A percentile compares a stretch with the other conserved stretches of the same genome.
Conservation (phyloP, 2,113 vertebrate genomes). For the Xiphophorus maculatus region DNA sequence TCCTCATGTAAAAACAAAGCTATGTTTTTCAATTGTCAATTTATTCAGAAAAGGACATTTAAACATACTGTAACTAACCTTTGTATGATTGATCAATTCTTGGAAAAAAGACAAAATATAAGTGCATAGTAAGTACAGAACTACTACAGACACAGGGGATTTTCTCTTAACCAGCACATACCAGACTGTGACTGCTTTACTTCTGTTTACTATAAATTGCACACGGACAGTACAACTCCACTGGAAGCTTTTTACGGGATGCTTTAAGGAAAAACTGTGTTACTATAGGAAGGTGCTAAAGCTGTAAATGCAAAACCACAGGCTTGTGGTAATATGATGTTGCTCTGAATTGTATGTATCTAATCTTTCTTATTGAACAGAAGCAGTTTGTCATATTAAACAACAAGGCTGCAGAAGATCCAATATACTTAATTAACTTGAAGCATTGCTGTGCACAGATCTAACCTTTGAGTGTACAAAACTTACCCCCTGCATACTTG, state of each 20-base stretch:
- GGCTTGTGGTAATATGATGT: constrained; percentile 45
- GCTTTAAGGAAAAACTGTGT: constrained; percentile 39
- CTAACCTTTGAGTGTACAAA: constrained; percentile 21
- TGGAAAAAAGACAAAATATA: background rate
- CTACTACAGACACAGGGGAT: constrained; percentile 17
- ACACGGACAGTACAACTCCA: constrained; percentile 45
- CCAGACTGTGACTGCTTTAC: constrained; percentile 58
- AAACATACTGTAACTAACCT: constrained; percentile 25
- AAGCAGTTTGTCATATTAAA: background rate
- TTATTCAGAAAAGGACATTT: constrained; percentile 36
- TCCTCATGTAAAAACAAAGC: background rate
- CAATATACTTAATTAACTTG: constrained; percentile 21
- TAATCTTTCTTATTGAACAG: constrained; percentile 5
- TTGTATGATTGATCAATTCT: constrained; percentile 13
- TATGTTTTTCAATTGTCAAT: constrained; percentile 12
- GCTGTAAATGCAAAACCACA: constrained; percentile 25
- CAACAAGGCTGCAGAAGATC: constrained; percentile 41
- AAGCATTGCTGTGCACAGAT: constrained; percentile 10
- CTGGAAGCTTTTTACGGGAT: constrained; percentile 46
- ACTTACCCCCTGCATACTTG: background rate
- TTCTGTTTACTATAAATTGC: constrained; percentile 54
- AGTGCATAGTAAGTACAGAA: background rate
- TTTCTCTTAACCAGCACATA: constrained; percentile 64
- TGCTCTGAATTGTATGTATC: constrained; percentile 11
- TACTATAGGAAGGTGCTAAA: constrained; percentile 28